Evolutionary conservation across 2,888 invertebrate genomes (phyloP).

Genomic region (Ypsolopha scabrella): DNA sequence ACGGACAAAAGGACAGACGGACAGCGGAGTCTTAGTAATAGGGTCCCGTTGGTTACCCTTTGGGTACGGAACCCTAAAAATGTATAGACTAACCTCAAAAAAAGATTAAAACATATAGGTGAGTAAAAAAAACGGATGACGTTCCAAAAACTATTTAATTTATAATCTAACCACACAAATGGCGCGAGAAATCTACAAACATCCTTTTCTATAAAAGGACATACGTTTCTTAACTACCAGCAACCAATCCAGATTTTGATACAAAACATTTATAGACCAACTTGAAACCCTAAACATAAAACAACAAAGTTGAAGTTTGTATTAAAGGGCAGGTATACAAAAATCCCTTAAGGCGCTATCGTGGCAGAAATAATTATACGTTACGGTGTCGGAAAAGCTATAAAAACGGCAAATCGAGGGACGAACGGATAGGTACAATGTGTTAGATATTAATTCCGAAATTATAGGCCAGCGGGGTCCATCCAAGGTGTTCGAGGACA

Average conservation of each 20-base stretch:
- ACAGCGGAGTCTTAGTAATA: too few relatives aligned
- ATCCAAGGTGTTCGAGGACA: conserved; percentile 46
- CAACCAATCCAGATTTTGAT: conserved; percentile 9
- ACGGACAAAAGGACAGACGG: too few relatives aligned
- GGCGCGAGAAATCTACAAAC: conserved; percentile 5
- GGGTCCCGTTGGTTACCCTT: too few relatives aligned
- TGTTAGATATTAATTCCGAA: conserved; percentile 67
- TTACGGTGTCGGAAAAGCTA: conserved; percentile 51
- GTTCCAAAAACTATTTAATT: conserved; percentile 10
- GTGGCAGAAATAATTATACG: conserved; percentile 49
- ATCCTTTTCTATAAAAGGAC: conserved; percentile 4
- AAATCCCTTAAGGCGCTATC: conserved; percentile 38
- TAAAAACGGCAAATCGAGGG: conserved; percentile 58
- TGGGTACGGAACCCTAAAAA: too few relatives aligned
- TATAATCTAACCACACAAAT: conserved; percentile 8
- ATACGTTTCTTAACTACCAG: conserved; percentile 8
- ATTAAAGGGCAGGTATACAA: conserved; percentile 9
- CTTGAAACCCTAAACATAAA: conserved; percentile 16
- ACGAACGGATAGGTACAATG: conserved; percentile 60
- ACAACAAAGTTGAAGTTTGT: conserved; percentile 20
- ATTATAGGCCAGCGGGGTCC: conserved; percentile 51
- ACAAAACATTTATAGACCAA: background rate
- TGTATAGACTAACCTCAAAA: too few relatives aligned
- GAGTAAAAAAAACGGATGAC: too few relatives aligned
- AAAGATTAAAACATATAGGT: too few relatives aligned